Base-by-base conservation (phyloP, 2,797 vertebrate genomes). In the Perodicticus potto region DNA sequence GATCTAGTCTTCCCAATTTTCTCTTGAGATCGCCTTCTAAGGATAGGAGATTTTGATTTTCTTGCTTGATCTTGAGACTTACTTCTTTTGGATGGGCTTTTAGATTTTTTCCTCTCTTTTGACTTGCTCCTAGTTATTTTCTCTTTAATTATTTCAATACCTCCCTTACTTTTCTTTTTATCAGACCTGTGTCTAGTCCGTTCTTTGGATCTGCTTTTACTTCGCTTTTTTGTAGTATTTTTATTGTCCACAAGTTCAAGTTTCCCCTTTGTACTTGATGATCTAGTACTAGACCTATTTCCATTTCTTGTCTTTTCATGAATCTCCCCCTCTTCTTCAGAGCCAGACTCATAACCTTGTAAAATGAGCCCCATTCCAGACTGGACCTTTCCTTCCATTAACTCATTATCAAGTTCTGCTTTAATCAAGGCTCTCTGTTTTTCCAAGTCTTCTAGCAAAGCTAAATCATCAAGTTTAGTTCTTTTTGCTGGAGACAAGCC, bases 331-430 rank as follows among this genome's bases (percentile, higher is more conserved):
- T 99, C 99, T 97, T 99, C 99, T 98, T 99, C 99, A 2, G 99
- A 99, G 93, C 99, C 99, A 37, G 99, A 99, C 98, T 99, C 99
- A 93, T 99, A 99, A 57, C 99, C 99, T 98, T 99, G 99, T 74
- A 99, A 98, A 98, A 99, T 99, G 87, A 99, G 99, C 53, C 99
- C 99, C 99, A 99, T 99, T 29, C 99, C 99, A 43, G 99, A 99
- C 59, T 99, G 99, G 55, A 99, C 99, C 96, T 98, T 99, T 96
- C 98, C 99, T 98, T 98, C 98, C 99, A 99, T 99, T 96, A 99
- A 98, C 97, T 99, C 99, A 16, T 99, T 99, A 98, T 99, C 99
- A 97, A 99, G 99, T 98, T 99, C 99, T 69, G 99, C 99, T 99
- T 99, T 99, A 97, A 99, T 99, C 98, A 99, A 98, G 32, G 99